Evolutionary conservation across 2,797 vertebrate species (phyloP), one percentile per base, ranked within the genome.

Genomic region (Hozukius guyotensis): DNA sequence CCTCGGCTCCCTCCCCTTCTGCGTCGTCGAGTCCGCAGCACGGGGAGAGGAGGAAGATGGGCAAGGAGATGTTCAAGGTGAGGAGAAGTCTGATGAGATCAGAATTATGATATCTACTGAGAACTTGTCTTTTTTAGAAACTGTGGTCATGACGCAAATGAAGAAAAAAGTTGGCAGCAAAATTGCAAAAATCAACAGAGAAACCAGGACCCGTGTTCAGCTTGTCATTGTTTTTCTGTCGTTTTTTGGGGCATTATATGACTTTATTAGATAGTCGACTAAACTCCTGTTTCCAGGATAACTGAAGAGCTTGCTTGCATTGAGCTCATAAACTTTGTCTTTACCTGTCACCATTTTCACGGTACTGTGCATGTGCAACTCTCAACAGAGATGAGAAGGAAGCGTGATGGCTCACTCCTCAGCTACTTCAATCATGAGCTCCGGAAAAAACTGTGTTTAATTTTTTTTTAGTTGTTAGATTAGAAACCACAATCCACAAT

Each of bases 1-100:
- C 93, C 24, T 89, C 90, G 2, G 91, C 90, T 36, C 62, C 89
- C 36, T 94, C 95, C 36, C 85, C 93, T 84, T 97, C 98, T 36
- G 93, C 95, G 74, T 95, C 96, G 57, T 96, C 98, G 53, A 98
- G 98, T 92, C 98, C 98, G 14, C 98, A 98, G 90, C 97, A 97
- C 64, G 96, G 96, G 80, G 97, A 98, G 87, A 96, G 94, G 69
- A 97, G 97, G 94, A 98, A 97, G 95, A 95, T 97, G 90, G 96
- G 95, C 91, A 98, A 98, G 94, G 98, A 95, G 83, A 87, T 95
- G 89, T 95, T 95, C 80, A 94, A 94, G 94, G 94, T 95, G 66
- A 1, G 78, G 27, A 36, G 25, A 14, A 6, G 29, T 32, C 2
- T 32, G 53, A 46, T 68, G 52, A 46, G 52, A 18, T 2, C 59